phyloP scores from a whole-genome alignment of 2,113 vertebrate species.

The Rhinolophus sinicus region DNA sequence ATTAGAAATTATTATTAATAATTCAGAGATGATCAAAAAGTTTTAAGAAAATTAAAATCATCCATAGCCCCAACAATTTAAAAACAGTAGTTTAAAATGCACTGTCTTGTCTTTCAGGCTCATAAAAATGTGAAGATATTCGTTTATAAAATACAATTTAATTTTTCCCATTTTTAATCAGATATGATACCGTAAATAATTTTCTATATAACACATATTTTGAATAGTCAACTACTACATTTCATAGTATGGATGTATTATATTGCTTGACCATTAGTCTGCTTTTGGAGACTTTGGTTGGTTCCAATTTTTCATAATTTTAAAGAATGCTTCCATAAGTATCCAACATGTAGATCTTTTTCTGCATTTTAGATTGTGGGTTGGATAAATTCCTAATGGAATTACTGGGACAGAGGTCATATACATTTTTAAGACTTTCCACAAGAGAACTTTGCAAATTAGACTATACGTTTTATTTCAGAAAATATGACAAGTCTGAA shows the following conservation, averaged over 20 bases:
- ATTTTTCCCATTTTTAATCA: neutral
- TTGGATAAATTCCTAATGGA: constrained; percentile 71
- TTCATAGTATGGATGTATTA: neutral
- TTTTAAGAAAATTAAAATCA: constrained; percentile 32
- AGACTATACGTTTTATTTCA: constrained; percentile 56
- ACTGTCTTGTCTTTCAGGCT: neutral
- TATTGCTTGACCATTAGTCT: neutral
- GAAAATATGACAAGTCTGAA: constrained; percentile 37
- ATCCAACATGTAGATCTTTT: constrained; percentile 38
- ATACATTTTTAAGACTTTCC: constrained; percentile 65
- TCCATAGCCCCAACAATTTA: neutral
- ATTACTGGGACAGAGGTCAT: constrained; percentile 59
- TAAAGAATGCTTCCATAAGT: constrained; percentile 23
- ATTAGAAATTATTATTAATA: neutral
- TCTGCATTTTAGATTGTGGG: constrained; percentile 48
- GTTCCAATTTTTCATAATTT: constrained; percentile 48
- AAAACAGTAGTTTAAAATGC: neutral
- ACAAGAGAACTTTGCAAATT: constrained; percentile 61
- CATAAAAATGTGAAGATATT: neutral
- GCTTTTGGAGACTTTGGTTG: neutral
- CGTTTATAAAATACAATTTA: neutral
- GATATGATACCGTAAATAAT: neutral
- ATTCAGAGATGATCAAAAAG: neutral
- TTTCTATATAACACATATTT: constrained; percentile 17
- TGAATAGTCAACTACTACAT: neutral